phyloP scores from a whole-genome alignment of 2,888 invertebrate species.

The Lordiphosa fenestrarum region DNA sequence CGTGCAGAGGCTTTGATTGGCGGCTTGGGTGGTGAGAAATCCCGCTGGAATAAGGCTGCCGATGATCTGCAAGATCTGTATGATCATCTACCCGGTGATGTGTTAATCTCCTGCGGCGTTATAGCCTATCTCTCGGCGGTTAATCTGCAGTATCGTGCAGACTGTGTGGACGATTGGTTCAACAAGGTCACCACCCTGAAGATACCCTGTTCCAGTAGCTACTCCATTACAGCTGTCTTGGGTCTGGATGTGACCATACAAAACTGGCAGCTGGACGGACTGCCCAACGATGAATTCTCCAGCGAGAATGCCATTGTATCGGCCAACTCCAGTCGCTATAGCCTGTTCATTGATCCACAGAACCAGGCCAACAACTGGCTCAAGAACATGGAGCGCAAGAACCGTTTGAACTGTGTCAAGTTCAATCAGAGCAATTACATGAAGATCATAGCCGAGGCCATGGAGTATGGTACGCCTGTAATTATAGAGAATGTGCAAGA shows the following conservation, averaged over 20 bases:
- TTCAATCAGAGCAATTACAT: constrained; percentile 80
- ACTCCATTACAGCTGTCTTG: constrained; percentile 87
- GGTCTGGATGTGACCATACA: constrained; percentile 89
- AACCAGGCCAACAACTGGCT: constrained; percentile 96
- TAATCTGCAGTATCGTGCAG: constrained; percentile 85
- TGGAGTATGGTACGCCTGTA: constrained; percentile 87
- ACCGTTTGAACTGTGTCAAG: constrained; percentile 77
- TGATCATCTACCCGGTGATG: constrained; percentile 93
- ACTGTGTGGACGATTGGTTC: constrained; percentile 87
- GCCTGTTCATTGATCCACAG: constrained; percentile 95
- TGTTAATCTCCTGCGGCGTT: constrained; percentile 92
- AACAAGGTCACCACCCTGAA: constrained; percentile 84
- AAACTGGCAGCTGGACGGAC: constrained; percentile 91
- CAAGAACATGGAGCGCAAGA: constrained; percentile 87
- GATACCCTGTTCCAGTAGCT: constrained; percentile 89
- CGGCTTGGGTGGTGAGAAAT: constrained; percentile 93
- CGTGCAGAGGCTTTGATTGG: constrained; percentile 93
- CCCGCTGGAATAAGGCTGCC: constrained; percentile 90
- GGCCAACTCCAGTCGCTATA: constrained; percentile 91
- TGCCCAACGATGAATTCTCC: constrained; percentile 91
- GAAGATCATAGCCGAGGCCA: constrained; percentile 84
- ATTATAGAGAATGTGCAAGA: constrained; percentile 92
- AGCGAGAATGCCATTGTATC: constrained; percentile 94
- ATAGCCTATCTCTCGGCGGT: constrained; percentile 95
- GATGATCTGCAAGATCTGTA: constrained; percentile 87